Evolutionary conservation across 2,797 vertebrate genomes (phyloP), one percentile per base, ranked within the genome.

Genomic region (Phrynocephalus forsythii): DNA sequence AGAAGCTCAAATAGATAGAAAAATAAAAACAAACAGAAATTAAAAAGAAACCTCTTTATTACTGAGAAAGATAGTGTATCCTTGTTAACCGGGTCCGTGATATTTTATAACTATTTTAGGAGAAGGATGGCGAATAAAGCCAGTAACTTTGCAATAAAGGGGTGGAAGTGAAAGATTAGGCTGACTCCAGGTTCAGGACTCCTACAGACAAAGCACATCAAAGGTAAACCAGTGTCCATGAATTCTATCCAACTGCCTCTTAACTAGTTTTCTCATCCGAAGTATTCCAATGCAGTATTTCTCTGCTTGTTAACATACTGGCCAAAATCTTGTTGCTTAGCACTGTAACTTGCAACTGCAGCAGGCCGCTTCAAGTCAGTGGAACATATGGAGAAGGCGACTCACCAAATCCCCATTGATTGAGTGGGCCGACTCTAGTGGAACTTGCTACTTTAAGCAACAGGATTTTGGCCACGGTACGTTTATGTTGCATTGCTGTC

Each of bases 121-220:
- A 52, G 83, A 48, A 63, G n/a, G 16, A 24, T 60, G 18, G 15
- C 71, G 89, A 73, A 6, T 79, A 87, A 1, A 6, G 22, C 38
- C 63, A 83, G 60, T 20, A 63, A 18, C 18, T 18, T 20, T 15
- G 60, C 11, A 63, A 63, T 28, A 80, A 26, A 82, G 84, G 11
- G 3, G 30, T 69, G 3, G 72, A 84, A 85, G 71, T 0, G 24
- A 86, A 89, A 89, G 2, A 52, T 48, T 76, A 86, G 71, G 28
- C 24, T 85, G 24, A 18, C 78, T 89, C 6, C 80, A 33, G 89
- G 81, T 63, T 56, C 16, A 38, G 1, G 0, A 24, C 44, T 66
- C 44, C 44, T 56, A 9, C 10, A 30, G 52, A 81, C 44, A 81
- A 48, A 73, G 15, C 15, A 11, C 28, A 79, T 30, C 52, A 33